Evolutionary conservation across 2,888 invertebrate genomes (phyloP).

Genomic region (Brassicogethes aeneus): DNA sequence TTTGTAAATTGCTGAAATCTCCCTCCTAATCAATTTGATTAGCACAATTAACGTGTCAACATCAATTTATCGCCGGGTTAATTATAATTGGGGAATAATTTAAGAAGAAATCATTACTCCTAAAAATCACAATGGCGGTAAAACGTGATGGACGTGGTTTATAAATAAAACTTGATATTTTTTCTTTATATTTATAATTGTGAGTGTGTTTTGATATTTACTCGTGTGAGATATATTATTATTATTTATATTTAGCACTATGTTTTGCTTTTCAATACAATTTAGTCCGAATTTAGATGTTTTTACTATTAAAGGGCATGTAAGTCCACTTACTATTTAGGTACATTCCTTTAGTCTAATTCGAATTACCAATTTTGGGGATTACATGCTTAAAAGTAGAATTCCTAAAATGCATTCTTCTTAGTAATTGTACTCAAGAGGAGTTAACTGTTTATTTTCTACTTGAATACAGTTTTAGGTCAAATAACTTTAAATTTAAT

Average conservation of each 20-base stretch:
- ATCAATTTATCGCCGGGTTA: not conserved
- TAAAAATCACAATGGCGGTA: constrained; percentile 40
- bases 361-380: too few relatives aligned
- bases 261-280: too few relatives aligned
- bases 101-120: constrained; percentile 24
- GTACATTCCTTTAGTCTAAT: too few relatives aligned
- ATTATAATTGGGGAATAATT: constrained; percentile 5
- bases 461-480: constrained; percentile 42
- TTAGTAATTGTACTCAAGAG: constrained; percentile 27
- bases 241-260: too few relatives aligned
- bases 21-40: too few relatives aligned
- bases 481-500: constrained; percentile 38
- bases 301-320: constrained; percentile 36
- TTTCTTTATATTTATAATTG: constrained; percentile 3
- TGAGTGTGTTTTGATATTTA: constrained; percentile 1
- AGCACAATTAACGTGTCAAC: too few relatives aligned
- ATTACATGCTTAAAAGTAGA: too few relatives aligned
- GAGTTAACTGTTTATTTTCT: constrained; percentile 40
- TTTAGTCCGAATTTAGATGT: too few relatives aligned
- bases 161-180: constrained; percentile 6
- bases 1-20: too few relatives aligned
- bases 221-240: too few relatives aligned
- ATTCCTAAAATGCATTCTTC: constrained; percentile 23
- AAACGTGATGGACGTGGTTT: constrained; percentile 29
- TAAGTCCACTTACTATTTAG: too few relatives aligned